These are phyloP conservation scores for Cecropterus lyciades DNA, from an alignment of 1,140 invertebrate genomes.

Conservation along the genomic window DNA sequence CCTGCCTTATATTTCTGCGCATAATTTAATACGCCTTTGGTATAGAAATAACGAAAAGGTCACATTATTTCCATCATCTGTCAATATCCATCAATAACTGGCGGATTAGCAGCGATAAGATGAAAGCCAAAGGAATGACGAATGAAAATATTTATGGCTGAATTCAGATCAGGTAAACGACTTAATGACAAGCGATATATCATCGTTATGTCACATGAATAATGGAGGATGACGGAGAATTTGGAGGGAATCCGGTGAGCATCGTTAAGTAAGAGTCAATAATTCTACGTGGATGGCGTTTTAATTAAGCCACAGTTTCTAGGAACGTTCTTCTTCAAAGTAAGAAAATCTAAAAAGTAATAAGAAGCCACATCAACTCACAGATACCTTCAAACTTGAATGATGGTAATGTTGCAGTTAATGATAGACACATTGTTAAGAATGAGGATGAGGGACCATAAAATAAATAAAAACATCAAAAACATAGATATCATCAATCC, in stretches of 20 bases:
- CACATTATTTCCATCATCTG: conserved; percentile 29
- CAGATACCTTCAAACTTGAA: too few relatives aligned
- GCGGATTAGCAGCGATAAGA: conserved; percentile 42
- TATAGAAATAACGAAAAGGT: not conserved
- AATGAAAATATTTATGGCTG: conserved; percentile 52
- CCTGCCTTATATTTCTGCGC: too few relatives aligned
- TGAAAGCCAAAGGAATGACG: conserved; percentile 51
- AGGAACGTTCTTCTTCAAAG: not conserved
- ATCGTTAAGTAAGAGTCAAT: conserved; percentile 26
- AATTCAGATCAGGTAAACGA: conserved; percentile 61
- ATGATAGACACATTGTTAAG: too few relatives aligned
- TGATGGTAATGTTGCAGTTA: too few relatives aligned
- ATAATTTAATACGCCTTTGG: not conserved
- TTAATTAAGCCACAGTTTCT: not conserved
- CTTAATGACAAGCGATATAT: conserved; percentile 67
- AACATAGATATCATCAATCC: too few relatives aligned
- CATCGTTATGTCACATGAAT: conserved; percentile 63
- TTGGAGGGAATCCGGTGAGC: conserved; percentile 42
- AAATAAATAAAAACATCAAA: too few relatives aligned
- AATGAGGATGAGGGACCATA: too few relatives aligned
- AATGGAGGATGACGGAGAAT: conserved; percentile 53
- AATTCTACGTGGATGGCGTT: conserved; percentile 11
- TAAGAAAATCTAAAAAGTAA: too few relatives aligned
- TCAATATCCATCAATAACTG: conserved; percentile 44
- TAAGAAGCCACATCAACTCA: too few relatives aligned